Conservation (phyloP, 30 jellyfish, hydroid and myxozoan genomes). For the Rhopilema esculentum region DNA sequence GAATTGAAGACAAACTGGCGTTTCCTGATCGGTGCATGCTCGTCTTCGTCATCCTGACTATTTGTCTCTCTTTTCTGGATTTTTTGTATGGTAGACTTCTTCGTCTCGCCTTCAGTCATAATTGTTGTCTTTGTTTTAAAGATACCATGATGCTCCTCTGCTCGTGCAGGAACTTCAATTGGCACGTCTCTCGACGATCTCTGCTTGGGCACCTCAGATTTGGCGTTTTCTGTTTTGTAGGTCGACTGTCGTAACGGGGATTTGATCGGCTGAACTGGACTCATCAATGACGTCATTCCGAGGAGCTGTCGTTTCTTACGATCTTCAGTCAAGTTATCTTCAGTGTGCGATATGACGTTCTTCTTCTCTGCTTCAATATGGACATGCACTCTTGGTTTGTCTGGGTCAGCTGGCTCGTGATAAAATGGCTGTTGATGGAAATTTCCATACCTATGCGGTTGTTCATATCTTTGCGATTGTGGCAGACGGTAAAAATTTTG, state of each 20-base stretch:
- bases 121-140: constrained; percentile 29
- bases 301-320: constrained; percentile 66
- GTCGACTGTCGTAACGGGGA: constrained; percentile 25
- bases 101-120: constrained; percentile 31
- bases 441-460: constrained; percentile 1
- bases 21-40: constrained; percentile 53
- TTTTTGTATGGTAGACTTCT: constrained; percentile 63
- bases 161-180: constrained; percentile 81
- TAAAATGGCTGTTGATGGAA: neutral
- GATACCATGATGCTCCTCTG: constrained; percentile 91
- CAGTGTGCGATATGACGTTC: constrained; percentile 27
- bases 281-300: constrained; percentile 70
- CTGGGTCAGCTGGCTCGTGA: constrained; percentile 19
- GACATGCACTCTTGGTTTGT: constrained; percentile 66
- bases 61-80: constrained; percentile 55
- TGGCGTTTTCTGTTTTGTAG: constrained; percentile 23
- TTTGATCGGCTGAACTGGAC: constrained; percentile 67
- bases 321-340: neutral
- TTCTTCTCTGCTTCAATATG: constrained; percentile 81
- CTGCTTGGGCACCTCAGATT: constrained; percentile 74
- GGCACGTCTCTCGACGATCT: constrained; percentile 29
- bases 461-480: neutral
- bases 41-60: constrained; percentile 13
- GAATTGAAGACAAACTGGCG: constrained; percentile 78
- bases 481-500: constrained; percentile 6